Evolutionary conservation across 2,113 vertebrate species (phyloP).

Genomic region (Protobothrops flavoviridis): DNA sequence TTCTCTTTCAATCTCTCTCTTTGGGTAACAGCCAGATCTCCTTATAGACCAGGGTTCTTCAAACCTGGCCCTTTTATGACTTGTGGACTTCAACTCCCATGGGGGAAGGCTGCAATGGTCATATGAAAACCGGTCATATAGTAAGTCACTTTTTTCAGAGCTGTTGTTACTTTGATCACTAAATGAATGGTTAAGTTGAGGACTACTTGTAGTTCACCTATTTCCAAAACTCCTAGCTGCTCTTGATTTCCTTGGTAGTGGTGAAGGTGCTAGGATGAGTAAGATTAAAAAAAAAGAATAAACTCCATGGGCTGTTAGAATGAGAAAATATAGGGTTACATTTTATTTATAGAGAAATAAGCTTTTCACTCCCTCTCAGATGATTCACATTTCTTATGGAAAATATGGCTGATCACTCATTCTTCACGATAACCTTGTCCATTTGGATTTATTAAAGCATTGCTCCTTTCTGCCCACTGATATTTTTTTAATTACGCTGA

Average conservation of each 20-base stretch:
- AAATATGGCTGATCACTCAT: not conserved
- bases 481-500: not conserved
- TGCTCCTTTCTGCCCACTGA: not conserved
- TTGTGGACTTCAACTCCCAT: too few relatives aligned
- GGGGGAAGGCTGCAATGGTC: too few relatives aligned
- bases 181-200: too few relatives aligned
- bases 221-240: not conserved
- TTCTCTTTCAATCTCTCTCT: not conserved
- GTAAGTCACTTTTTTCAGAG: too few relatives aligned
- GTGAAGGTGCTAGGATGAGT: not conserved
- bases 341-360: not conserved
- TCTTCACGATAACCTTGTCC: not conserved
- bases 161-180: too few relatives aligned
- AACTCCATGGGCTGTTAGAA: not conserved
- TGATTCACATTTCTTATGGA: not conserved
- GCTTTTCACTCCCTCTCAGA: not conserved
- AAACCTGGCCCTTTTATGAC: too few relatives aligned
- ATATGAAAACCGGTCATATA: too few relatives aligned
- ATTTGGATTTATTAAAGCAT: not conserved
- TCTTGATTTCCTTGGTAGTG: not conserved
- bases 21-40: not conserved
- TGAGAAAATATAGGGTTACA: not conserved
- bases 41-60: too few relatives aligned
- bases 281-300: too few relatives aligned
- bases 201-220: not conserved